A percentile compares a stretch with the other conserved stretches of the same genome.
Evolutionary conservation across 2,888 invertebrate genomes (phyloP).

Genomic region (Platycheirus rosarum): DNA sequence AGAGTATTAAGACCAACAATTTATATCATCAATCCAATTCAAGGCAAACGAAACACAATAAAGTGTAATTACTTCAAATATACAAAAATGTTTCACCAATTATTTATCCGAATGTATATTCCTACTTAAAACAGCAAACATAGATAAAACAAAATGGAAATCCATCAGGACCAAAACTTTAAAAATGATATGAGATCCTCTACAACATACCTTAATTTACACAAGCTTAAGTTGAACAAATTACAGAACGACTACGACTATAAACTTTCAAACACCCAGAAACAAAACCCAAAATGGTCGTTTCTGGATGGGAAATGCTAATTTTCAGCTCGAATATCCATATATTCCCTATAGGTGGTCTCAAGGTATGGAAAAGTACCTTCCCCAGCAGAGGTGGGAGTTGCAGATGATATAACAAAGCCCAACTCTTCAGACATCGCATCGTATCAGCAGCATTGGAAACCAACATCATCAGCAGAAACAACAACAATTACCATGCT

Average conservation of each 20-base stretch:
- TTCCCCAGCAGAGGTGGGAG: conserved; percentile 29
- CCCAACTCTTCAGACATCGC: conserved; percentile 52
- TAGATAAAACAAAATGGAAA: too few species aligned
- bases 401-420: conserved; percentile 45
- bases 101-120: neutral
- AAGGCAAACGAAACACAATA: neutral
- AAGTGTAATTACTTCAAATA: neutral
- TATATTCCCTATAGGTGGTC: conserved; percentile 32
- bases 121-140: too few species aligned
- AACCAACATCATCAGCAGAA: conserved; percentile 33
- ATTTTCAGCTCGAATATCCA: conserved; percentile 48
- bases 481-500: conserved; percentile 48
- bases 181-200: neutral
- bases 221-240: too few species aligned
- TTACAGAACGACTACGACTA: neutral
- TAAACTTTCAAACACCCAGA: conserved; percentile 17
- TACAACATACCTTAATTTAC: neutral
- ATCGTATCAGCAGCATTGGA: conserved; percentile 49
- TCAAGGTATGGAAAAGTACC: neutral
- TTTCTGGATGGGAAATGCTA: conserved; percentile 26
- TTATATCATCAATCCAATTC: neutral
- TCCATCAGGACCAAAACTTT: neutral
- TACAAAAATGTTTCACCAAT: too few species aligned
- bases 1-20: too few species aligned
- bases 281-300: conserved; percentile 10